Evolutionary conservation across 2,888 invertebrate genomes (phyloP).

Genomic region (Eupithecia dodoneata): DNA sequence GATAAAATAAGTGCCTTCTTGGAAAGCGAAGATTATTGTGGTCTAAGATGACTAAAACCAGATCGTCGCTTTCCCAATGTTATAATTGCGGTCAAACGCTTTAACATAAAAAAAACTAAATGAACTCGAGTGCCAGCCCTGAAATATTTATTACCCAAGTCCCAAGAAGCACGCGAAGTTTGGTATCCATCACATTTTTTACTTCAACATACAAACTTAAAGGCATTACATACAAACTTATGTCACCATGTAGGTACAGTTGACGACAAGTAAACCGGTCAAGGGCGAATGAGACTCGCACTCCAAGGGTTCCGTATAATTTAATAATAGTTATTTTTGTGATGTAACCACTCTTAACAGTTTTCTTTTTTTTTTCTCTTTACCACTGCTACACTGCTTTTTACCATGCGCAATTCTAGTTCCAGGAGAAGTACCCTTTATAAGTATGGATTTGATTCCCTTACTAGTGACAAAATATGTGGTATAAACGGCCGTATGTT

Average conservation of each 20-base stretch:
- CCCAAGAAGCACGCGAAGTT: constrained; percentile 49
- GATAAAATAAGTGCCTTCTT: no score
- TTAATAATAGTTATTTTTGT: not conserved
- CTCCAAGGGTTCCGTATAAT: not conserved
- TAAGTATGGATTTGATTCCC: no score
- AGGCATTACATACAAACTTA: constrained; percentile 5
- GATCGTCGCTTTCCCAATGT: no score
- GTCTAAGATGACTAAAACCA: no score
- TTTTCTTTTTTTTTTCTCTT: not conserved
- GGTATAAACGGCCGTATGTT: no score
- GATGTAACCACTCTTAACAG: not conserved
- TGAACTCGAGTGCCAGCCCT: constrained; percentile 30
- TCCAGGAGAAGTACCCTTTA: not conserved
- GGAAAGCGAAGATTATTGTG: no score
- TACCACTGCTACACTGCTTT: not conserved
- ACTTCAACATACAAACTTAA: constrained; percentile 45
- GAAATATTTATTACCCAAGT: constrained; percentile 14
- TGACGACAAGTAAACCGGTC: not conserved
- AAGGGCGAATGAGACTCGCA: not conserved
- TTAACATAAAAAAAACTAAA: not conserved
- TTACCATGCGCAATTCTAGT: not conserved
- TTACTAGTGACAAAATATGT: not conserved
- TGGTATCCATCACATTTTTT: constrained; percentile 53
- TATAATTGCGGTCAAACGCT: no score
- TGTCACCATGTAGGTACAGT: not conserved